A percentile compares a stretch with the other conserved stretches of the same genome.
These are phyloP conservation scores for Myrmecobius fasciatus DNA, from an alignment of 2,113 vertebrate genomes.

Conservation along the genomic window DNA sequence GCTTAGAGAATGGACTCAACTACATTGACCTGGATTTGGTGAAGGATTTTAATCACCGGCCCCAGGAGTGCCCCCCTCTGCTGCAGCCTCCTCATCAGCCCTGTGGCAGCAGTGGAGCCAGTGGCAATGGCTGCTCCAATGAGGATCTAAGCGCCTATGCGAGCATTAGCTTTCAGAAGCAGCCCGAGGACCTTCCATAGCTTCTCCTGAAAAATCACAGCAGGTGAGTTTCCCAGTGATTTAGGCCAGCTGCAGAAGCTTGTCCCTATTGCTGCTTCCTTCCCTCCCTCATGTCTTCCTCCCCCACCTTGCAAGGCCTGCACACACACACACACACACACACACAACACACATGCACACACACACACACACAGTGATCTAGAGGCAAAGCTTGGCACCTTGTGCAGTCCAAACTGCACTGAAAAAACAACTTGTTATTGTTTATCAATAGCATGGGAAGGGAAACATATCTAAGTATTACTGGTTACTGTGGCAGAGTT, in stretches of 20 bases:
- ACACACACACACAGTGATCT: neutral
- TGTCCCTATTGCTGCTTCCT: conserved; percentile 20
- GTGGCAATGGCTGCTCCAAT: conserved; percentile 77
- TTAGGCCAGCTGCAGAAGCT: conserved; percentile 33
- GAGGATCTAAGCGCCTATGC: conserved; percentile 90
- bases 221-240: conserved; percentile 84
- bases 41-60: conserved; percentile 83
- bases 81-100: conserved; percentile 78
- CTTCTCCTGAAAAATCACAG: conserved; percentile 77
- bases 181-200: conserved; percentile 84
- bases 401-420: neutral
- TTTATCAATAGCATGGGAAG: neutral
- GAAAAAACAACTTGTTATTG: neutral
- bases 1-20: conserved; percentile 88
- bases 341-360: too few relatives aligned
- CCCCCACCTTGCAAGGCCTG: neutral
- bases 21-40: conserved; percentile 93
- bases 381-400: neutral
- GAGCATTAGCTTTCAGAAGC: conserved; percentile 92
- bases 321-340: neutral
- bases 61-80: conserved; percentile 74
- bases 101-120: conserved; percentile 68
- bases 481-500: neutral
- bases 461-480: neutral
- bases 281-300: neutral